These are phyloP conservation scores for Rotaria macrura DNA, from an alignment of 2,888 invertebrate genomes.

Conservation along the genomic window DNA sequence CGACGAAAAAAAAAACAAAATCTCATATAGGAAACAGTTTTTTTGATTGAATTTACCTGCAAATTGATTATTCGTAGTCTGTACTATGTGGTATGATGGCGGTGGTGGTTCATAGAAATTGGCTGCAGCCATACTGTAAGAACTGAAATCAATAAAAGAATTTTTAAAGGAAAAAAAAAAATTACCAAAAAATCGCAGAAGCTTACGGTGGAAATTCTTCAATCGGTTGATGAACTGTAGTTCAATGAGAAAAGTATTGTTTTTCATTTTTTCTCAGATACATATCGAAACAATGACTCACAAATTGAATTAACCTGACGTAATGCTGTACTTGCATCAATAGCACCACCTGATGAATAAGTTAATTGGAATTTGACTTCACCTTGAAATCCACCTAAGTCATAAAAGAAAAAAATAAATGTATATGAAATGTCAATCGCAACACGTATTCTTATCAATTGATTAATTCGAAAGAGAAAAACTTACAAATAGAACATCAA, in stretches of 20 bases:
- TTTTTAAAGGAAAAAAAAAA: background rate
- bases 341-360: constrained; percentile 3
- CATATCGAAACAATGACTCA: background rate
- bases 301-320: background rate
- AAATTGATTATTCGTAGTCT: background rate
- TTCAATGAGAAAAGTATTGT: background rate
- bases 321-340: background rate
- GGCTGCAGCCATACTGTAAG: background rate
- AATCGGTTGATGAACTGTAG: background rate
- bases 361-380: constrained; percentile 4
- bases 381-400: background rate
- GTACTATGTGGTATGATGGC: background rate
- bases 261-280: background rate
- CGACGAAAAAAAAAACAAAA: background rate
- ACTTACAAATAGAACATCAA: background rate
- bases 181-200: background rate
- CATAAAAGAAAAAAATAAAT: background rate
- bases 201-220: background rate
- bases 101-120: background rate
- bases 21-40: background rate
- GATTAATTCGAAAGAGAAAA: background rate
- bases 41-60: background rate
- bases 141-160: background rate
- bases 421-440: background rate
- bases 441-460: background rate